Base-by-base conservation (phyloP, 2,797 vertebrate species). In the Toxotes lorentzi region DNA sequence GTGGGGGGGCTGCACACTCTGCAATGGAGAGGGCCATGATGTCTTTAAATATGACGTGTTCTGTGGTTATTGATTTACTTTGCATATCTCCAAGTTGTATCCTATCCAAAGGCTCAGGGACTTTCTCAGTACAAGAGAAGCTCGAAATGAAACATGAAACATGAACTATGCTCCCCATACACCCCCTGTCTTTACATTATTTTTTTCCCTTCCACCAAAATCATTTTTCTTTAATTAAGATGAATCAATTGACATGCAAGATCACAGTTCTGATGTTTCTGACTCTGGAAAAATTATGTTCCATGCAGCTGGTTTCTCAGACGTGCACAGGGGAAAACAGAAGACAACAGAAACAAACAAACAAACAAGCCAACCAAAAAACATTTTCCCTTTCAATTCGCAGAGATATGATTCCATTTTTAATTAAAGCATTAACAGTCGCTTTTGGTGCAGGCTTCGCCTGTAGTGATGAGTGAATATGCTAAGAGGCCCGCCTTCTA, bases 211-310 rank as follows among this genome's bases (percentile, higher is more conserved):
- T 85, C 68, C 45, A 75, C 70, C 66, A 63, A 73, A 91, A 87
- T 66, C 19, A 71, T 23, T 84, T 79, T 88, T 72, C 81, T 92
- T 92, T 89, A 95, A 96, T 95, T 93, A 95, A 95, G 93, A 94
- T 76, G 88, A 94, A 92, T 95, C 92, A 92, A 93, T 95, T 95
- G 93, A 94, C 93, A 94, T 95, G 94, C 94, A 91, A 94, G 94
- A 94, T 95, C 94, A 94, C 90, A 94, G 92, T 94, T 93, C 58
- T 76, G 91, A 93, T 94, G 93, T 94, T 94, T 94, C 91, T 91
- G 70, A 87, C 89, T 93, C 92, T 89, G 88, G 90, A 82, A 93
- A 93, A 95, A 95, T 91, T 66, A 89, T 93, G 94, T 95, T 96
- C 94, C 93, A 64, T 95, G 91, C 93, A 95, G 93, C 93, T 93